These are phyloP conservation scores for Epizoanthus fatuus DNA, from an alignment of 92 coral and sea anemone species.

Conservation along the genomic window DNA sequence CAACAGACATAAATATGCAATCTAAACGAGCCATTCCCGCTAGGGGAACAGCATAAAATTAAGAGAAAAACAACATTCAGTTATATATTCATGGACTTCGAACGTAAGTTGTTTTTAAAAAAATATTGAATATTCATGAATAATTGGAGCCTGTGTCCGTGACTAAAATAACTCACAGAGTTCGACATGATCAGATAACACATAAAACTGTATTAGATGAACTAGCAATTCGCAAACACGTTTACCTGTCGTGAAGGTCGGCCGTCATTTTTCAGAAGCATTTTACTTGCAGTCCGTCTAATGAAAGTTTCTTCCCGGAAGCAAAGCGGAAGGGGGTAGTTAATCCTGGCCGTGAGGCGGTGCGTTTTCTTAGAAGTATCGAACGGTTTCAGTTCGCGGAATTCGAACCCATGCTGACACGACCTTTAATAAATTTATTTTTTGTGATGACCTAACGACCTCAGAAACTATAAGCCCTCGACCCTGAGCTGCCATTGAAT, in stretches of 20 bases:
- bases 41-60: too few relatives aligned
- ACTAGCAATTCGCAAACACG: neutral
- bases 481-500: too few relatives aligned
- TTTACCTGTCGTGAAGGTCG: neutral
- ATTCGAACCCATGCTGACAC: constrained; percentile 4
- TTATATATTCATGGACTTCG: too few relatives aligned
- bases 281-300: constrained; percentile 24
- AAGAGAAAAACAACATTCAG: too few relatives aligned
- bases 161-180: too few relatives aligned
- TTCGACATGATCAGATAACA: neutral
- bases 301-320: neutral
- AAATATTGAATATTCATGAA: too few relatives aligned
- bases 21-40: too few relatives aligned
- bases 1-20: too few relatives aligned
- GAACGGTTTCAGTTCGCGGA: neutral
- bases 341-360: neutral
- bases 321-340: neutral
- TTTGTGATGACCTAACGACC: constrained; percentile 9
- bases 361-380: neutral
- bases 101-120: too few relatives aligned
- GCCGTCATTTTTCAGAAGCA: neutral
- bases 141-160: too few relatives aligned
- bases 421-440: neutral
- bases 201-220: neutral
- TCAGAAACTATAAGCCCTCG: neutral